Base-by-base conservation (phyloP, 1,140 invertebrate species). In the Ceratosolen solmsi region DNA sequence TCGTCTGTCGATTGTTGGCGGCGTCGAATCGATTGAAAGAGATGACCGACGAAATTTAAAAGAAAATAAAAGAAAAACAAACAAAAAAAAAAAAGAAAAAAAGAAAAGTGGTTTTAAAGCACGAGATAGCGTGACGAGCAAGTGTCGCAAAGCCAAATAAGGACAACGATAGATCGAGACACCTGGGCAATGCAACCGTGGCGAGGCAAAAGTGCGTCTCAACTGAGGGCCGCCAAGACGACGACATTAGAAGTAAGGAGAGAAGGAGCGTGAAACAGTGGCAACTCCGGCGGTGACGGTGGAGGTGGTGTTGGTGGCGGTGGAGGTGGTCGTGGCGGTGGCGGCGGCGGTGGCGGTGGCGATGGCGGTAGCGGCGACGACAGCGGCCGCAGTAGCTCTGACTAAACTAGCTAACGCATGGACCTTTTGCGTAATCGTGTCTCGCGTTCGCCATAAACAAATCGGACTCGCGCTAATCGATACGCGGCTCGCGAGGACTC, bases 391-490 rank as follows among this genome's bases (percentile, higher is more conserved):
- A 5, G 36, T 20, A 3, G 13, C 49, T 49, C 49, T 74, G 79
- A 74, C 70, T 65, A 73, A 80, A n/a, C n/a, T n/a, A 13, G 56
- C 46, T 54, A 49, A 70, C 80, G 58, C 73, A 72, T 70, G 33
- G 30, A 22, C 46, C n/a, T 70, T 82, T 82, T 82, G 79, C 79
- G 79, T 41, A 80, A 80, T 80, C 51, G 9, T 41, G 71, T 22
- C 20, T 8, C n/a, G 20, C 25, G 27, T 20, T 68, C 68, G n/a
- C 77, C 77, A 41, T 78, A 78, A 46, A 75, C n/a, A 2, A 68
- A 68, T 75, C 56, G 54, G 33, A 13, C 15, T 22, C 54, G 33
- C 22, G 73, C 33, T 38, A 68, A 68, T 38, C 38, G 33, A 68
- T 68, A 38, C 33, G 30, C 2, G 7, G 51, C 54, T 54, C 51